Base-by-base conservation (phyloP, 64 coral and sea anemone species). In the Porites lutea region DNA sequence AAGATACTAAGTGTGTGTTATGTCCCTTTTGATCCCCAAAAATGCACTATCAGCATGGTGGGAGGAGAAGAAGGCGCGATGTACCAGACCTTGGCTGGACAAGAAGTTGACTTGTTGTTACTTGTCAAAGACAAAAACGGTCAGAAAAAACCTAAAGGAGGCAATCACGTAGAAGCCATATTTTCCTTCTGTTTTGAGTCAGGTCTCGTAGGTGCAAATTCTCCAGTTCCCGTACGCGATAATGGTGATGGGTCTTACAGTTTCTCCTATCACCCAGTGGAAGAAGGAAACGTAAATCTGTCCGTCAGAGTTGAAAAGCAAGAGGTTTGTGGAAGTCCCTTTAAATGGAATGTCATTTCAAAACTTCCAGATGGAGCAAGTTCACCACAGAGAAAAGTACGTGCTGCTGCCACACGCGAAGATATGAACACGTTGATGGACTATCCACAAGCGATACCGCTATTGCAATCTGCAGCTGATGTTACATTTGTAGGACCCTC, bases 41-140 rank as follows among this genome's bases (percentile, higher is more conserved):
- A 65, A 50, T 83, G 59, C 15, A 65, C 79, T 50, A 3, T 83
- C 6, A 83, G 79, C 43, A 66, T 83, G 37, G 14, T 20, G 14
- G 79, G 79, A 0, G 61, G 59, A 7, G 79, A 83, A 65, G 79
- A 65, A 66, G 79, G 59, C 5, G 58, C 48, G 12, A 65, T 83
- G 16, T 83, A 83, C 45, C 37, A 44, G 79, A 83, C 60, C 37
- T 65, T 65, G 1, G 61, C 15, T 2, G 61, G 61, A 8, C 59
- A 83, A 18, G 10, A 13, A 2, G 60, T 83, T 14, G 6, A 48
- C 3, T 83, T 83, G 3, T 8, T 12, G 11, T 15, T 83, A 23
- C 48, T 16, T 11, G 49, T 19, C 15, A 83, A n/a, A 50, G 79
- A 83, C 47, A 27, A 66, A 66, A 64, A 20, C 6, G 74, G 48